phyloP scores from a whole-genome alignment of 2,113 vertebrate species.

The Oreochromis spilurus region DNA sequence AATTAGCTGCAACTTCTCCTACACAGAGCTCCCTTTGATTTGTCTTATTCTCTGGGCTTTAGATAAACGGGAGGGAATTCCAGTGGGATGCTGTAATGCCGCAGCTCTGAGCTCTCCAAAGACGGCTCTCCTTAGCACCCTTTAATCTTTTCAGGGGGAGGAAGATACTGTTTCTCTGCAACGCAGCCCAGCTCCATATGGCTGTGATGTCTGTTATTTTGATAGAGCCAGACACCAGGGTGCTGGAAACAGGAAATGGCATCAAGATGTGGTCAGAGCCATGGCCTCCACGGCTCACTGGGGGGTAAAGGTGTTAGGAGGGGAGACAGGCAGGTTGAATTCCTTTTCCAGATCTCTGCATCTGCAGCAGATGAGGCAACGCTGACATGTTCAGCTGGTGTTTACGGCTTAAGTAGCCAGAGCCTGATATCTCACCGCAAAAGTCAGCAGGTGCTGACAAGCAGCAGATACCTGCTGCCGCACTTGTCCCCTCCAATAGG shows the following conservation, averaged over 20 bases:
- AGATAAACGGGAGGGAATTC: conserved; percentile 67
- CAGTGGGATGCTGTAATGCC: conserved; percentile 55
- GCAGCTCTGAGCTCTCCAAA: conserved; percentile 27
- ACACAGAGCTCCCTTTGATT: conserved; percentile 68
- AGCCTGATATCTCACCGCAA: background rate
- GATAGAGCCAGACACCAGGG: conserved; percentile 30
- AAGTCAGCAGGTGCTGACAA: conserved; percentile 31
- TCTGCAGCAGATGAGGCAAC: background rate
- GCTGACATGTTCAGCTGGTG: conserved; percentile 33
- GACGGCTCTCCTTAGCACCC: conserved; percentile 19
- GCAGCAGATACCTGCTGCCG: conserved; percentile 25
- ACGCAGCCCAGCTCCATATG: background rate
- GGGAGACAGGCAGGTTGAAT: conserved; percentile 6
- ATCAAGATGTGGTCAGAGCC: conserved; percentile 47
- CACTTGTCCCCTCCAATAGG: conserved; percentile 27
- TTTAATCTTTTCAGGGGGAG: conserved; percentile 57
- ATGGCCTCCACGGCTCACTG: background rate
- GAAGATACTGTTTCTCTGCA: conserved; percentile 28
- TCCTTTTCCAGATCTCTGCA: conserved; percentile 1
- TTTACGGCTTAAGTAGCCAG: conserved; percentile 12
- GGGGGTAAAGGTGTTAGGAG: background rate
- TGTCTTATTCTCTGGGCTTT: conserved; percentile 62
- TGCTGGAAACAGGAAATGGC: conserved; percentile 54
- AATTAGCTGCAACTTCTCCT: conserved; percentile 74
- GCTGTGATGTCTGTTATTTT: conserved; percentile 50